Evolutionary conservation across 2,797 vertebrate genomes (phyloP), one percentile per base, ranked within the genome.

Genomic region (Oreochromis mossambicus): DNA sequence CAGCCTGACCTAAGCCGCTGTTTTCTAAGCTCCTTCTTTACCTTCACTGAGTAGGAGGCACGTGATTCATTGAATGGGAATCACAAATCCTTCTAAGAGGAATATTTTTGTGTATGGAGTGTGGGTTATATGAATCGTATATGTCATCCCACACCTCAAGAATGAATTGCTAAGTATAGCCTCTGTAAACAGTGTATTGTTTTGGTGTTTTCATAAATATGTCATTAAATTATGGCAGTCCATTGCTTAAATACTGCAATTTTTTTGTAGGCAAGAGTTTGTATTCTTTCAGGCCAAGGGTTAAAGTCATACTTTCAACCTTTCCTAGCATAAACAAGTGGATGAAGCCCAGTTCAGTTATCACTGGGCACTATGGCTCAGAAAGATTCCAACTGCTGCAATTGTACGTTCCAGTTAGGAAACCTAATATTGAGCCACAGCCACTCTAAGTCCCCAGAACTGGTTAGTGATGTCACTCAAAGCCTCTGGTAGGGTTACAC

Each of bases 381-480:
- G 52, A 90, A 84, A 86, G 51, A 80, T 58, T 88, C 86, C 91
- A 93, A 90, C 92, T 95, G 94, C 73, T 85, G 77, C 83, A 82
- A 81, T 87, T 26, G 43, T 79, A 54, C 91, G 86, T 94, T 93
- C 92, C 87, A 83, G 84, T 83, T 54, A 41, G 77, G 93, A 94
- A 96, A 95, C 91, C 88, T 89, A 91, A 95, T 94, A 94, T 91
- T 86, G 63, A 86, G 87, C 61, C 51, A 70, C 78, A 78, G 88
- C 89, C 51, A 80, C 56, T 91, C 17, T 36, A 83, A 87, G 80
- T 88, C 85, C 84, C 92, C 84, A 88, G 89, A 94, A 92, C 90
- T 90, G 92, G 89, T 88, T 80, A 82, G 86, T 95, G 94, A 94
- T 95, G 94, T 95, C 94, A 95, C 89, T 92, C 80, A 91, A 86